Evolutionary conservation across 2,113 vertebrate species (phyloP).

Genomic region (Dromas ardeola): DNA sequence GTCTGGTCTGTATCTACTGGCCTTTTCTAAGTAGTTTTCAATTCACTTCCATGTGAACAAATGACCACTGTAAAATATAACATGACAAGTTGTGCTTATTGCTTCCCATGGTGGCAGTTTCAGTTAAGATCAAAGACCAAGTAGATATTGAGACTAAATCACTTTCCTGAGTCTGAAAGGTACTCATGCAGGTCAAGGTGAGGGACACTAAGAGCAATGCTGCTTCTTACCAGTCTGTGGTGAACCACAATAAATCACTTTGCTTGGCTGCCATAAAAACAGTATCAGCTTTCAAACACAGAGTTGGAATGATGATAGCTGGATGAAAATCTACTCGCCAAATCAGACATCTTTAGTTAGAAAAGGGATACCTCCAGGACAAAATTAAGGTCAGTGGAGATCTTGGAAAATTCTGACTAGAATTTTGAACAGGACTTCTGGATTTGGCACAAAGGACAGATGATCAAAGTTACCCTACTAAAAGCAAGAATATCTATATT

Average conservation of each 20-base stretch:
- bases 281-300: neutral
- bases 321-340: neutral
- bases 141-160: neutral
- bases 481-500: neutral
- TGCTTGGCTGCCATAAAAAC: neutral
- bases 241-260: neutral
- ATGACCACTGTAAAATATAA: neutral
- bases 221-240: neutral
- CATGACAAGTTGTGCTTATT: neutral
- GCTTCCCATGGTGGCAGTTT: neutral
- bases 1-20: neutral
- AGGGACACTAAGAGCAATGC: neutral
- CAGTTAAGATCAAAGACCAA: neutral
- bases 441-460: neutral
- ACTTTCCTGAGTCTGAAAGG: neutral
- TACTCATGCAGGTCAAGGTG: neutral
- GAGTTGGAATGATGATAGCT: neutral
- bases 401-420: neutral
- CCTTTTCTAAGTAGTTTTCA: neutral
- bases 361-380: neutral
- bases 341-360: neutral
- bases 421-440: neutral
- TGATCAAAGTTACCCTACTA: neutral
- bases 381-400: neutral
- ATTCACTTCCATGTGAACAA: neutral